Evolutionary conservation across 2,797 vertebrate genomes (phyloP).

Genomic region (Distichodus sexfasciatus): DNA sequence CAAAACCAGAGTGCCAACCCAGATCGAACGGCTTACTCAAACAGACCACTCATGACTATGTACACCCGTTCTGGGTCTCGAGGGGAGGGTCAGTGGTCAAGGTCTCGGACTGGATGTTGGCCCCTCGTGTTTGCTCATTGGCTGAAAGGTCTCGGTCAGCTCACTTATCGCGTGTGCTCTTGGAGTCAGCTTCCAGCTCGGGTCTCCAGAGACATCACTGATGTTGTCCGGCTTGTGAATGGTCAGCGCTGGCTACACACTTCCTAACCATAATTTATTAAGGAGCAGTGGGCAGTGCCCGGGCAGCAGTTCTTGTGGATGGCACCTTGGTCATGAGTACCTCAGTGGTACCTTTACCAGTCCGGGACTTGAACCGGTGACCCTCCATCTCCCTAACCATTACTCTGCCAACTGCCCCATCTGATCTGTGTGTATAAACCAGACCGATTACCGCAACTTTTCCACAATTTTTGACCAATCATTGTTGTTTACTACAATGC

Average conservation of each 20-base stretch:
- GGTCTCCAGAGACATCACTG: conserved; percentile 33
- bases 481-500: too few species aligned
- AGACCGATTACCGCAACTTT: too few species aligned
- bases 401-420: too few species aligned
- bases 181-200: conserved; percentile 33
- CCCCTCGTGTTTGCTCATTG: conserved; percentile 41
- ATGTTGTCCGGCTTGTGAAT: conserved; percentile 43
- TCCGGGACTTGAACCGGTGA: too few species aligned
- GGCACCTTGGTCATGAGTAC: too few species aligned
- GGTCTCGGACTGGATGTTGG: conserved; percentile 46
- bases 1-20: conserved; percentile 20
- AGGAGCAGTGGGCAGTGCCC: conserved; percentile 8
- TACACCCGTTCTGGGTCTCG: conserved; percentile 16
- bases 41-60: conserved; percentile 4
- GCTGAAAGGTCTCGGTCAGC: conserved; percentile 24
- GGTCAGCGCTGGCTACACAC: conserved; percentile 38
- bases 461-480: too few species aligned
- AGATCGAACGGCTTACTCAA: conserved; percentile 26
- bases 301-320: too few species aligned
- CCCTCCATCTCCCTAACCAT: too few species aligned
- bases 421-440: too few species aligned
- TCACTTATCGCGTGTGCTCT: conserved; percentile 47
- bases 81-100: conserved; percentile 29
- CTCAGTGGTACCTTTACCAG: too few species aligned
- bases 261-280: conserved; percentile 8